Base-by-base conservation (phyloP, 1,140 invertebrate genomes). In the Rhagoletis zephyria region DNA sequence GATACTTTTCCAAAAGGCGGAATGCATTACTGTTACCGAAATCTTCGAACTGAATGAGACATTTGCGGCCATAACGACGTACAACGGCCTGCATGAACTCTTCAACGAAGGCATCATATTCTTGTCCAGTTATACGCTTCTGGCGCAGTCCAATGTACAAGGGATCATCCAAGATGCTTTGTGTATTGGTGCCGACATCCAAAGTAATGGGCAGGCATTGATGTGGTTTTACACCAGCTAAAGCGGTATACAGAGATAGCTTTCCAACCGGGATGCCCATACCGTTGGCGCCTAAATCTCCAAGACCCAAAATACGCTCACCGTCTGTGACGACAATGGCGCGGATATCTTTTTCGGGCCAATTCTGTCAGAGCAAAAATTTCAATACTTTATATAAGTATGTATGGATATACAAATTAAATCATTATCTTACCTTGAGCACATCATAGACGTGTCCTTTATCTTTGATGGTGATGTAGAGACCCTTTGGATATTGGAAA, bases 391-490 rank as follows among this genome's bases (percentile, higher is more conserved):
- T 51, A 12, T 40, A 70, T 42, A 42, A 45, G 10, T 85, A 45
- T 88, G 12, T 45, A 12, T 70, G 12, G 4, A 51, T 77, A 12
- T 51, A 14, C 19, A 1, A 77, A 7, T 56, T 51, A n/a, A 63
- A 74, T 4, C 45, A 51, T 45, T 1, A 48, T 40, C 19, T 88
- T 85, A 89, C 89, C 91, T 95, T 95, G 1, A 98, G 90, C 5
- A 98, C 95, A 60, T 97, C 95, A 90, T 96, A 97, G 4, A 98
- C 94, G 93, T 99, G 97, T 7, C 97, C 98, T 90, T 96, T 96
- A 92, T 99, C 99, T 92, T 99, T 96, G 85, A 99, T 98, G 30
- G 97, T 98, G 89, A 99, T 97, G 91, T 98, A 99, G n/a, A 99
- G 94, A 12, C 98, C 98, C 74, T 97, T 95, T 0, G 98, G 97